Conservation (phyloP, 2,113 vertebrate species). For the Rallus limicola region DNA sequence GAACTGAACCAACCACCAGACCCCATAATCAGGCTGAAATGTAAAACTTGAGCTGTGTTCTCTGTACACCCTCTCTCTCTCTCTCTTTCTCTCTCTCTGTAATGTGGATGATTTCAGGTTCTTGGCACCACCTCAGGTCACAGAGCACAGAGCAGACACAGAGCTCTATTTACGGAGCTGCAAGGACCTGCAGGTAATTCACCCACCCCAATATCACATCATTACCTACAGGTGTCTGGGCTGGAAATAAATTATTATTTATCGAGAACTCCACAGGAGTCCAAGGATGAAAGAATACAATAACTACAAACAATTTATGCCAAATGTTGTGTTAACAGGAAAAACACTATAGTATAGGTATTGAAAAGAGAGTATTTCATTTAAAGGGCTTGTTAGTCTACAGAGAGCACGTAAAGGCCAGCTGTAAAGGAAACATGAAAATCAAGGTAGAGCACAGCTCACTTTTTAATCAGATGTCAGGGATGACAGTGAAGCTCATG, state of each 20-base stretch:
- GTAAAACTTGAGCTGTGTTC: neutral
- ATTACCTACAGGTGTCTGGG: constrained; percentile 12
- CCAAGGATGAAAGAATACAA: neutral
- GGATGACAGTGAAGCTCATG: neutral
- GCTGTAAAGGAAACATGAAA: neutral
- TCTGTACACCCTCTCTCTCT: neutral
- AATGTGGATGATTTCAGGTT: neutral
- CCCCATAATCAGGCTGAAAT: neutral
- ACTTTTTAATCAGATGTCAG: neutral
- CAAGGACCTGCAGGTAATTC: neutral
- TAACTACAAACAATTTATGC: neutral
- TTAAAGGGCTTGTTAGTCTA: neutral
- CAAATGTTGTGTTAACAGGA: constrained; percentile 11
- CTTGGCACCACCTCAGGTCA: neutral
- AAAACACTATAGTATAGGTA: neutral
- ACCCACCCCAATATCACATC: neutral
- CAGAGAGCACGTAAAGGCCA: neutral
- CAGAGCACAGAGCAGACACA: neutral
- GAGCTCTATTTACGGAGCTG: constrained; percentile 22
- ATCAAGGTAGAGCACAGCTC: neutral
- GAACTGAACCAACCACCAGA: neutral
- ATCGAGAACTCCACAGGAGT: constrained; percentile 5
- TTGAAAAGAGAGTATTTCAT: constrained; percentile 23
- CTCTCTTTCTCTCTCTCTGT: no score
- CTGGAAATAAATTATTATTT: constrained; percentile 48